Conservation (phyloP, 2,888 invertebrate genomes). For the Torymus tubicola region DNA sequence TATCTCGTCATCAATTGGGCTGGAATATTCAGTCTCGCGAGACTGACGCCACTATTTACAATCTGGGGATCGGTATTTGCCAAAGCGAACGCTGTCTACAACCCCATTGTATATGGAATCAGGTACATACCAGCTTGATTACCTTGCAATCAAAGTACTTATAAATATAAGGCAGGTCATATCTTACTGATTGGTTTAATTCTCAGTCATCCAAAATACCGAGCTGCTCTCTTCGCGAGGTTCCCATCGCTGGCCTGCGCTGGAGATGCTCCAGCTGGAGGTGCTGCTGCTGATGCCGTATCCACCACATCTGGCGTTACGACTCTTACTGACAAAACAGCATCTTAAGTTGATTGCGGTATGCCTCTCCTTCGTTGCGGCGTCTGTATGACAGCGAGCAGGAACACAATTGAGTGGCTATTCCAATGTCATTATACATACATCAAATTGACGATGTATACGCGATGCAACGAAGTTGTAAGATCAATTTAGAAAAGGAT, state of each 20-base stretch:
- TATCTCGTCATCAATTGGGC: slow-evolving; percentile 87
- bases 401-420: no score
- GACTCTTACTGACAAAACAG: slow-evolving; percentile 81
- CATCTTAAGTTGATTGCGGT: slow-evolving; percentile 77
- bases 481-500: not conserved
- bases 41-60: slow-evolving; percentile 87
- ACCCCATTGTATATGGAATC: slow-evolving; percentile 80
- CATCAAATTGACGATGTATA: not conserved
- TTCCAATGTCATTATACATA: no score
- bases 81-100: slow-evolving; percentile 77
- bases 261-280: slow-evolving; percentile 71
- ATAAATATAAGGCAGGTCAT: no score
- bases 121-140: slow-evolving; percentile 61
- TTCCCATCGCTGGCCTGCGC: slow-evolving; percentile 87
- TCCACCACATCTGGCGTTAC: slow-evolving; percentile 85
- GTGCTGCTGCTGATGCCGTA: slow-evolving; percentile 81
- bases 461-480: not conserved
- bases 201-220: slow-evolving; percentile 87
- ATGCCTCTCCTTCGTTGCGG: not conserved
- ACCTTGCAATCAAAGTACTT: no score
- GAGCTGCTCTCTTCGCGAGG: slow-evolving; percentile 84
- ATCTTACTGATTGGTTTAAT: not conserved
- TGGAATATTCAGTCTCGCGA: slow-evolving; percentile 86
- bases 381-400: no score
- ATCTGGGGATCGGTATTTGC: slow-evolving; percentile 95